A percentile compares a stretch with the other conserved stretches of the same genome.
Conservation (phyloP, 2,888 invertebrate genomes). For the Beris chalybata region DNA sequence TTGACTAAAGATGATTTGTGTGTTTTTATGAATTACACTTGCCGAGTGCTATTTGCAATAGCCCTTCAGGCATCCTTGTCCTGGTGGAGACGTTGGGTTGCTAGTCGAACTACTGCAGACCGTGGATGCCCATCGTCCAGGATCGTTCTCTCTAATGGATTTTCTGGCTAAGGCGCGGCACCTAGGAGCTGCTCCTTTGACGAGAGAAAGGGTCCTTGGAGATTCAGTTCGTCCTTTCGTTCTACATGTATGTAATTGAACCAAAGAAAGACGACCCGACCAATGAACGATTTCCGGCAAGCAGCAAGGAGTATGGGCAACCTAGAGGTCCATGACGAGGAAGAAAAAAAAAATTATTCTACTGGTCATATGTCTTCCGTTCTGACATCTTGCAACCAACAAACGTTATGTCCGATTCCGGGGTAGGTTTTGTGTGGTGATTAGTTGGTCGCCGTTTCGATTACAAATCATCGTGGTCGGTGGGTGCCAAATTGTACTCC, state of each 20-base stretch:
- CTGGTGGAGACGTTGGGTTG: background rate
- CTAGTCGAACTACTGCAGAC: background rate
- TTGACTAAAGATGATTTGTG: slow-evolving; percentile 34
- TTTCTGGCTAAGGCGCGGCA: slow-evolving; percentile 2
- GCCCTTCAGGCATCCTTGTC: slow-evolving; percentile 8
- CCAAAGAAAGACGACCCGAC: too few species aligned
- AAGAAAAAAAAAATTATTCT: slow-evolving; percentile 18
- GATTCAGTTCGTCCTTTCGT: too few species aligned
- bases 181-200: too few species aligned
- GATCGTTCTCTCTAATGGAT: slow-evolving; percentile 30
- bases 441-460: slow-evolving; percentile 35
- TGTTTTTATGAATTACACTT: slow-evolving; percentile 35
- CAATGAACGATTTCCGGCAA: too few species aligned
- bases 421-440: slow-evolving; percentile 27
- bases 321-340: too few species aligned
- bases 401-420: slow-evolving; percentile 29
- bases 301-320: too few species aligned
- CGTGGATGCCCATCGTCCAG: slow-evolving; percentile 18
- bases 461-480: slow-evolving; percentile 33
- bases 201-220: too few species aligned
- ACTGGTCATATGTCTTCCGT: slow-evolving; percentile 33
- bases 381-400: slow-evolving; percentile 25
- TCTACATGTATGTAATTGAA: too few species aligned
- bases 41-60: slow-evolving; percentile 12
- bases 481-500: slow-evolving; percentile 33